Evolutionary conservation across 1,140 invertebrate genomes (phyloP).

Genomic region (Mizuhopecten yessoensis): DNA sequence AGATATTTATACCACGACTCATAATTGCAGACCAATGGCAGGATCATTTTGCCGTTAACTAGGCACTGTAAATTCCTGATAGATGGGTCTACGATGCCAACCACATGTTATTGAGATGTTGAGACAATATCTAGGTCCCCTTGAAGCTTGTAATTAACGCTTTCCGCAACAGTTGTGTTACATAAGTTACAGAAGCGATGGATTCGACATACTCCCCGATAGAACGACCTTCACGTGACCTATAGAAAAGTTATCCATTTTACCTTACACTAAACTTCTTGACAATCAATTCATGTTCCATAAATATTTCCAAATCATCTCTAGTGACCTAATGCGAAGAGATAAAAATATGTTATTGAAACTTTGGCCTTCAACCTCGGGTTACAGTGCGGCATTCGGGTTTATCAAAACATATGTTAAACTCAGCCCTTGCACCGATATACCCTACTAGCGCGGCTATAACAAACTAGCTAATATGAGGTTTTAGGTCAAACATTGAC

Average conservation of each 20-base stretch:
- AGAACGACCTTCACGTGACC: background rate
- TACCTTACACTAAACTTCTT: background rate
- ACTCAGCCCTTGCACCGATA: background rate
- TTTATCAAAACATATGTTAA: too few relatives aligned
- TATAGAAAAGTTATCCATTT: too few relatives aligned
- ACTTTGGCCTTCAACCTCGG: too few relatives aligned
- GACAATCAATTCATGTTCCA: background rate
- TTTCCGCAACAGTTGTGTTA: slow-evolving; percentile 5
- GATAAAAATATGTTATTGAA: background rate
- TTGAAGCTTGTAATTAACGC: background rate
- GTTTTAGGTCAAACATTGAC: background rate
- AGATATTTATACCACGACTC: background rate
- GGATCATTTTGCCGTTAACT: background rate
- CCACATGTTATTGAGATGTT: background rate
- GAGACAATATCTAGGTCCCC: background rate
- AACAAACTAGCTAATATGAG: background rate
- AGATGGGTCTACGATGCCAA: background rate
- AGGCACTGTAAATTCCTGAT: background rate
- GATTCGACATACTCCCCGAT: background rate
- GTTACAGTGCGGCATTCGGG: too few relatives aligned
- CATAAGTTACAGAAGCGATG: background rate
- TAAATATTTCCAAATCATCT: background rate
- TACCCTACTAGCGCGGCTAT: background rate
- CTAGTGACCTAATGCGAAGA: background rate
- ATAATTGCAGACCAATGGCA: background rate